Conservation (phyloP, 1,140 invertebrate genomes). For the Zaprionus inermis region DNA sequence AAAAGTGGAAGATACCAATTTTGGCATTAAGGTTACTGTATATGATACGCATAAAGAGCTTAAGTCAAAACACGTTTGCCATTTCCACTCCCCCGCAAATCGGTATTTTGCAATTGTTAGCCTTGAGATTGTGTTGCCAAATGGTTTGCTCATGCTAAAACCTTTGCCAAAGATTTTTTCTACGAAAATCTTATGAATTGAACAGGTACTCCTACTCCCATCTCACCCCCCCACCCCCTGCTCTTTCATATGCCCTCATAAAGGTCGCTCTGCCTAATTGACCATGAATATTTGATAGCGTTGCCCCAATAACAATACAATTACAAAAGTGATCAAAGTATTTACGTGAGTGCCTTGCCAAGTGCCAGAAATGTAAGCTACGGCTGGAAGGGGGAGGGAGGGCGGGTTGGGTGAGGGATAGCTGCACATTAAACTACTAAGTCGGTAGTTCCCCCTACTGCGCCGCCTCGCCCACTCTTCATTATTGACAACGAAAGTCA, state of each 20-base stretch:
- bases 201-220: neutral
- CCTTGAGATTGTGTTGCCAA: neutral
- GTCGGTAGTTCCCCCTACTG: neutral
- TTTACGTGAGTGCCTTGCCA: slow-evolving; percentile 35
- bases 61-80: too few species aligned
- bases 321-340: slow-evolving; percentile 49
- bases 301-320: slow-evolving; percentile 46
- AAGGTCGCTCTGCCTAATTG: slow-evolving; percentile 21
- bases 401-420: neutral
- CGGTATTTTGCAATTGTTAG: too few species aligned
- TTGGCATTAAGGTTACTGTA: too few species aligned
- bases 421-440: slow-evolving; percentile 22
- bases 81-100: too few species aligned
- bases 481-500: slow-evolving; percentile 38
- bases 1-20: too few species aligned
- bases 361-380: slow-evolving; percentile 22
- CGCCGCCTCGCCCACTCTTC: neutral
- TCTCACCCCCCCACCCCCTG: too few species aligned
- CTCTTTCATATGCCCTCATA: neutral
- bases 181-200: neutral
- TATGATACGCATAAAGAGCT: too few species aligned
- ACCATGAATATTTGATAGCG: slow-evolving; percentile 42
- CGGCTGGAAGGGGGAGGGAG: neutral
- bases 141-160: neutral
- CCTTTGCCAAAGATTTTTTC: neutral